Base-by-base conservation (phyloP, 2,888 invertebrate species). In the Tiphia femorata region DNA sequence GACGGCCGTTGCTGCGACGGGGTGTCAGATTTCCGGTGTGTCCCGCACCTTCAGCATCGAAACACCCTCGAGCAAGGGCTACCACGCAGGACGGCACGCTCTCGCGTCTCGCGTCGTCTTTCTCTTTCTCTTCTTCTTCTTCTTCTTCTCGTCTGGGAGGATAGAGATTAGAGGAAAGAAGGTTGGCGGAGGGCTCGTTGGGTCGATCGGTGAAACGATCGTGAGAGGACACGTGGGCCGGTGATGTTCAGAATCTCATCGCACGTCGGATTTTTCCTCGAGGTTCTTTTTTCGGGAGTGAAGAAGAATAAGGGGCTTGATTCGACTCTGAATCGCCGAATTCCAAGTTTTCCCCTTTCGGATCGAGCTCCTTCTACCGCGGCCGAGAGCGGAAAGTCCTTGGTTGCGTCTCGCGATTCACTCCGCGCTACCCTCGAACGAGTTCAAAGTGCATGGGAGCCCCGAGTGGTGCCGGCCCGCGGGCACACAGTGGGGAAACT, bases 1-100 rank as follows among this genome's bases (percentile, higher is more conserved):
- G 17, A 21, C 70, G 70, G 14, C 56, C 54, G 42, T 37, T 47
- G 35, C 60, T 43, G 29, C 69, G 68, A 53, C 66, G 70, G 57
- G 67, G 58, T 57, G 69, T 64, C 69, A 69, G 69, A 69, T 69
- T 69, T 64, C 62, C 59, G 52, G 52, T 49, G 52, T 47, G 50
- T n/a, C 23, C 14, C 4, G 29, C 56, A 48, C 49, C 51, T 17
- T 54, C 50, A 38, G 48, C 70, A 63, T 65, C 59, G 38, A 69
- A 8, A 25, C 4, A 25, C 8, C 25, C 5, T 25, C 25, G 25
- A 6, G 5, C 5, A 6, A 6, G 8, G 5, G 5, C 8, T 8
- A 25, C 8, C 25, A 8, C 4, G 25, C 5, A 25, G 5, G 5
- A 6, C n/a, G 16, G 40, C 40, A 17, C 6, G 12, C 6, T n/a